A percentile compares a stretch with the other conserved stretches of the same genome.
Conservation (phyloP, 1,140 invertebrate genomes). For the Parapsyche elsis region DNA sequence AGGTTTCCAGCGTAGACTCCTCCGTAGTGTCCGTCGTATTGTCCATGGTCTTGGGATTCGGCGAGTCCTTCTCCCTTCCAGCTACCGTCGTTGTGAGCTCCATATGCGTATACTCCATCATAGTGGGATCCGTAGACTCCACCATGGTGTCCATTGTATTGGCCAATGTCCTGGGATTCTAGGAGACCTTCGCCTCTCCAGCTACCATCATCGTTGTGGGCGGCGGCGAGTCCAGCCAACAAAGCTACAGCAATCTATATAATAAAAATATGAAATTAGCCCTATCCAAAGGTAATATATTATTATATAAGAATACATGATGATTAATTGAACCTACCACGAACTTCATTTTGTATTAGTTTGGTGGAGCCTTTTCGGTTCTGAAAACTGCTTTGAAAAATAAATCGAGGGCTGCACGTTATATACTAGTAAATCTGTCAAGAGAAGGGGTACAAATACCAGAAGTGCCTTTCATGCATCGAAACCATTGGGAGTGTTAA, state of each 20-base stretch:
- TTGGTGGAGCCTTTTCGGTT: no score
- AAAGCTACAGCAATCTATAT: no score
- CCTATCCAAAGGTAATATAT: no score
- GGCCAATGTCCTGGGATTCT: slow-evolving; percentile 34
- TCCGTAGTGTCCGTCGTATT: slow-evolving; percentile 15
- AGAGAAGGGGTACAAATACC: neutral
- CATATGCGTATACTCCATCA: neutral
- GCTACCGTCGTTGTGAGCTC: neutral
- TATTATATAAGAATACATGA: no score
- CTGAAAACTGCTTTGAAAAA: no score
- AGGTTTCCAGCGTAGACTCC: no score
- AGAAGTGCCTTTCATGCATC: neutral
- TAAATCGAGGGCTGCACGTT: no score
- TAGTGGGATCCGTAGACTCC: neutral
- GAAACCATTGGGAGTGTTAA: neutral
- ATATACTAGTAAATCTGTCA: no score
- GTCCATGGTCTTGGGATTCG: slow-evolving; percentile 34
- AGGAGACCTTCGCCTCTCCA: slow-evolving; percentile 34
- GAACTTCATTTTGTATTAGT: no score
- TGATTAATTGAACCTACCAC: slow-evolving; percentile 1
- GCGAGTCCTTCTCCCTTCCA: slow-evolving; percentile 25
- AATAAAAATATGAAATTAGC: no score
- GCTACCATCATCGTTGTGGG: slow-evolving; percentile 20
- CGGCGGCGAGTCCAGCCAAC: neutral
- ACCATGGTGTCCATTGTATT: slow-evolving; percentile 21